Percentiles rank a stretch among this genome's conserved stretches.
Evolutionary conservation across 2,797 vertebrate species (phyloP).

Genomic region (Octomys mimax): DNA sequence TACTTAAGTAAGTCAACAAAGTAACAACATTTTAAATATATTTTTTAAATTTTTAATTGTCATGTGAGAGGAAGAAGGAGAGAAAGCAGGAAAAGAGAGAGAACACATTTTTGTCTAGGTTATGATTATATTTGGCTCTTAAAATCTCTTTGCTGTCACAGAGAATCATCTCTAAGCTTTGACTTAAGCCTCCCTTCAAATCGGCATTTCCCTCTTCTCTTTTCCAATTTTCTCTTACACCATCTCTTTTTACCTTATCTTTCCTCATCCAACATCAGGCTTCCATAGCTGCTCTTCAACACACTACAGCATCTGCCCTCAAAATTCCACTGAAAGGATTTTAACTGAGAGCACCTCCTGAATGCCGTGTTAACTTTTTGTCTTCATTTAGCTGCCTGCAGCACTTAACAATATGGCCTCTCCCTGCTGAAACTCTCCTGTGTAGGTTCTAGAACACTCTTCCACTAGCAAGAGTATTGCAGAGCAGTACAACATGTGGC

Average conservation of each 20-base stretch:
- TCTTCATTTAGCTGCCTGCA: not conserved
- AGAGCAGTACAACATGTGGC: not conserved
- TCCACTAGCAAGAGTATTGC: not conserved
- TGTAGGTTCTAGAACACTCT: not conserved
- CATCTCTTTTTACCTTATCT: not conserved
- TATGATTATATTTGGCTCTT: not conserved
- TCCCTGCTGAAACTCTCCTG: not conserved
- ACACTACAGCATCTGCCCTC: not conserved
- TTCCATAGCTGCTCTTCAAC: not conserved
- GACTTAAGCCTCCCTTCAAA: not conserved
- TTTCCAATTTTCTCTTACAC: not conserved
- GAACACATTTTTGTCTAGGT: not conserved
- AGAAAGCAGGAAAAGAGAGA: not conserved
- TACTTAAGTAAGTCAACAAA: conserved; percentile 13
- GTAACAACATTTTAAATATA: conserved; percentile 13
- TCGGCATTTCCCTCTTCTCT: not conserved
- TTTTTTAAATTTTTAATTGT: not conserved
- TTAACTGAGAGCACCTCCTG: not conserved
- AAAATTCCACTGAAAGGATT: not conserved
- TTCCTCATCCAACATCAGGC: not conserved
- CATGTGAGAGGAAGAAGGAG: not conserved
- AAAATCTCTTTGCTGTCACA: not conserved
- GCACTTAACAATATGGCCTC: not conserved
- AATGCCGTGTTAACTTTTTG: not conserved
- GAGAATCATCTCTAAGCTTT: not conserved